Evolutionary conservation across 2,797 vertebrate genomes (phyloP).

Genomic region (Spizella passerina): DNA sequence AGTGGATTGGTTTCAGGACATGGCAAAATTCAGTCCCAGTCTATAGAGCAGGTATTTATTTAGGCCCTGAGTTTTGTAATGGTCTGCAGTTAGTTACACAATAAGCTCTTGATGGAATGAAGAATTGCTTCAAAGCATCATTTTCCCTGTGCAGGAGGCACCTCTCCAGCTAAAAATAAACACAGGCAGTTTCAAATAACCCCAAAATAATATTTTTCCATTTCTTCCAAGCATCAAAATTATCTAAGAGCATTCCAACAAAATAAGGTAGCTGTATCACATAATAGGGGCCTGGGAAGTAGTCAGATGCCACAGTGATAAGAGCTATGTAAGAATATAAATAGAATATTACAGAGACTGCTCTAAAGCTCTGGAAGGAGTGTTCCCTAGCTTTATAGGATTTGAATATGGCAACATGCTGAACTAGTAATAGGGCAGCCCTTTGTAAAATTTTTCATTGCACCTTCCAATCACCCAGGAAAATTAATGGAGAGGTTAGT

Average conservation of each 20-base stretch:
- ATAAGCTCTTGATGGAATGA: background rate
- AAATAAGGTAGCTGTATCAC: background rate
- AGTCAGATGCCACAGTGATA: background rate
- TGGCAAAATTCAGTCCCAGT: background rate
- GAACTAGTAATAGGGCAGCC: background rate
- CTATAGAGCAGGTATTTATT: background rate
- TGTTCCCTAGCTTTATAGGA: background rate
- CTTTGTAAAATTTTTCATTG: background rate
- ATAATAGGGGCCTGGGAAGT: background rate
- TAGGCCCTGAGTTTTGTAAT: background rate
- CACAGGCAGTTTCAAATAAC: background rate
- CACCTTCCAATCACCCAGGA: background rate
- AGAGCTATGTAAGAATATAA: background rate
- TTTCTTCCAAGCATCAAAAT: background rate
- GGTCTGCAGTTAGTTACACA: background rate
- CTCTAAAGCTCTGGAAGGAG: background rate
- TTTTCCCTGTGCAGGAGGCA: background rate
- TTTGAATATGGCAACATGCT: background rate
- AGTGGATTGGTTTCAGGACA: background rate
- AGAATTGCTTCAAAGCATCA: background rate
- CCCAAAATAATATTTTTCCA: background rate
- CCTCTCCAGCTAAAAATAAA: conserved; percentile 40
- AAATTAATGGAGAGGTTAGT: background rate
- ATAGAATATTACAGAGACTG: background rate
- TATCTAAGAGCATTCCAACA: background rate